phyloP scores from a whole-genome alignment of 2,888 invertebrate genomes.

The Ischnura elegans region DNA sequence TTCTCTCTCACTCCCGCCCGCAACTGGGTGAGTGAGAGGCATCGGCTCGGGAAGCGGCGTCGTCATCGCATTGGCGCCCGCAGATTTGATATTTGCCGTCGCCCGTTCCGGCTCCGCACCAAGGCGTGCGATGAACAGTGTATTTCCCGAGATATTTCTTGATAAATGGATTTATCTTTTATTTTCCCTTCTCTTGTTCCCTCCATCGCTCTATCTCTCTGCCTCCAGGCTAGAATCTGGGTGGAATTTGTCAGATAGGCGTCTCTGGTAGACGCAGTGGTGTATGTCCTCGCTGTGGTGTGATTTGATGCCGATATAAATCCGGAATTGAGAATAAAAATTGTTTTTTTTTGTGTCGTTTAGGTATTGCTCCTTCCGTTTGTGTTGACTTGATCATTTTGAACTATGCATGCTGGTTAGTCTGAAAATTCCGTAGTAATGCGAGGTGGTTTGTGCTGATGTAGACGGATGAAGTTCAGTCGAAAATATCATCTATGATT shows the following conservation, averaged over 20 bases:
- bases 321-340: not conserved
- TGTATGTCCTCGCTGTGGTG: not conserved
- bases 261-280: not conserved
- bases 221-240: not conserved
- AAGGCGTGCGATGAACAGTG: not conserved
- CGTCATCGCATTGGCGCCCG: not conserved
- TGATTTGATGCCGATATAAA: not conserved
- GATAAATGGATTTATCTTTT: not conserved
- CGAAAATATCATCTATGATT: no score
- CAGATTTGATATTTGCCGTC: not conserved
- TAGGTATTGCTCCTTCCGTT: not conserved
- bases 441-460: no score
- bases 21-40: not conserved
- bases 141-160: not conserved
- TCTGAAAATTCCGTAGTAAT: no score
- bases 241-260: not conserved
- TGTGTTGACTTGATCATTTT: no score
- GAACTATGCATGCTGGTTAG: no score
- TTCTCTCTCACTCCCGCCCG: not conserved
- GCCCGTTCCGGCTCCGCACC: not conserved
- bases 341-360: not conserved
- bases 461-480: no score
- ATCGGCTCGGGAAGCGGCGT: not conserved
- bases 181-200: not conserved
- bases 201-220: not conserved